phyloP scores from a whole-genome alignment of 2,888 invertebrate genomes.

The Trissonchulus latispiculum region DNA sequence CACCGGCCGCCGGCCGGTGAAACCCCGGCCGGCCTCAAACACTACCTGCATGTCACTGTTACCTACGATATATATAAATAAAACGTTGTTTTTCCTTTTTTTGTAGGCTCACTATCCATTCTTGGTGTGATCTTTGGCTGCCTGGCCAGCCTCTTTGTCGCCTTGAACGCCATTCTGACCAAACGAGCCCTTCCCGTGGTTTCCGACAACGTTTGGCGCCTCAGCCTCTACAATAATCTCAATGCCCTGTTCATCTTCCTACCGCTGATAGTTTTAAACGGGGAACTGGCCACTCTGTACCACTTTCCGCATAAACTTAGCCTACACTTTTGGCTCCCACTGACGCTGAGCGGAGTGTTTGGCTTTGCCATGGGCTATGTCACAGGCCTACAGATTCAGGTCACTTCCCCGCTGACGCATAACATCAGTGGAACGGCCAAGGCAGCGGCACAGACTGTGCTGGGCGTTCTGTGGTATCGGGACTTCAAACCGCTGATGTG shows the following conservation, averaged over 20 bases:
- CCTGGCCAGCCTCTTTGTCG: slow-evolving; percentile 75
- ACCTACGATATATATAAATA: too few relatives aligned
- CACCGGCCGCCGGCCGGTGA: too few relatives aligned
- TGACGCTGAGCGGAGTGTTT: slow-evolving; percentile 78
- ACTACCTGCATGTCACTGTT: too few relatives aligned
- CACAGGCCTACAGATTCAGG: slow-evolving; percentile 89
- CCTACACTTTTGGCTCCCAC: slow-evolving; percentile 51
- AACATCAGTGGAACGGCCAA: slow-evolving; percentile 90
- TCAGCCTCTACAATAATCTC: slow-evolving; percentile 91
- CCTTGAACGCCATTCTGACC: slow-evolving; percentile 87
- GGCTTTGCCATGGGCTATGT: slow-evolving; percentile 95
- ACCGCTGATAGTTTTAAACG: slow-evolving; percentile 72
- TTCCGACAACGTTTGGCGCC: slow-evolving; percentile 79
- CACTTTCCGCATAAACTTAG: slow-evolving; percentile 43
- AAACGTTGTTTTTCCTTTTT: too few relatives aligned
- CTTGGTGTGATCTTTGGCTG: slow-evolving; percentile 82
- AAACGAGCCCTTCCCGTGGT: slow-evolving; percentile 74
- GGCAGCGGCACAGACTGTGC: slow-evolving; percentile 91
- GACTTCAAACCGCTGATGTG: slow-evolving; percentile 64
- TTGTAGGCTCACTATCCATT: slow-evolving; percentile 70
- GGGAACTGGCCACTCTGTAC: slow-evolving; percentile 59
- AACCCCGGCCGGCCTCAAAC: too few relatives aligned
- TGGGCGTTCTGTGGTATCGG: slow-evolving; percentile 78
- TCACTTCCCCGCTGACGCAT: slow-evolving; percentile 94
- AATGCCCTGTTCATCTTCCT: slow-evolving; percentile 80